Evolutionary conservation across 1,140 invertebrate genomes (phyloP).

Genomic region (Halesus radiatus): DNA sequence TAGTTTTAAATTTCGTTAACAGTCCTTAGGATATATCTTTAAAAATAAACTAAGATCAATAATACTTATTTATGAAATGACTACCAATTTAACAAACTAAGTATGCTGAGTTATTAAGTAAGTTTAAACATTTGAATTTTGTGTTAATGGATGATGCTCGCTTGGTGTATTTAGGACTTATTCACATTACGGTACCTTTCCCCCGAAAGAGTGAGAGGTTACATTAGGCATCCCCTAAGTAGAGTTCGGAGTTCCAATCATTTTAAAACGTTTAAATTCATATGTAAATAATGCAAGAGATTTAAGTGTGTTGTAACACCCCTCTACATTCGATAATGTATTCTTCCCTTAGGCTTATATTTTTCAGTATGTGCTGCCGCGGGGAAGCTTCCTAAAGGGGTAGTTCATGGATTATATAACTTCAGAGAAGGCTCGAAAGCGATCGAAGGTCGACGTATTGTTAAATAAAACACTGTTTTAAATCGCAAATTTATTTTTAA

Average conservation of each 20-base stretch:
- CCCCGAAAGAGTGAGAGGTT: conserved; percentile 26
- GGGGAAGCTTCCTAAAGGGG: background rate
- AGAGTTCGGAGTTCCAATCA: conserved; percentile 21
- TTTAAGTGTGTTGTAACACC: conserved; percentile 21
- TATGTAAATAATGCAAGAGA: conserved; percentile 39
- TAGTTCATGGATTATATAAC: background rate
- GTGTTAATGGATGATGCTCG: no score
- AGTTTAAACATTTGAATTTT: no score
- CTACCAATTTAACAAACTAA: no score
- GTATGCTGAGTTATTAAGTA: no score
- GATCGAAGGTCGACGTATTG: no score
- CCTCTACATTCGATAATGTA: conserved; percentile 22
- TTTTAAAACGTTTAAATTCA: conserved; percentile 44
- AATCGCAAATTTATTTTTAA: no score
- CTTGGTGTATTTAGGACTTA: no score
- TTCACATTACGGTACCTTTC: background rate
- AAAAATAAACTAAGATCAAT: no score
- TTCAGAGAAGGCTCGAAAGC: background rate
- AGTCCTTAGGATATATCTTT: no score
- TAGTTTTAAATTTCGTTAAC: no score
- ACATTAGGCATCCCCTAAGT: conserved; percentile 19
- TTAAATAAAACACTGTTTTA: no score
- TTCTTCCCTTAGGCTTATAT: conserved; percentile 24
- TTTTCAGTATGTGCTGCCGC: background rate
- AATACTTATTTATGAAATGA: no score